A percentile compares a stretch with the other conserved stretches of the same genome.
Conservation (phyloP, 35 echinoderm and acorn worm genomes). For the Lytechinus pictus region DNA sequence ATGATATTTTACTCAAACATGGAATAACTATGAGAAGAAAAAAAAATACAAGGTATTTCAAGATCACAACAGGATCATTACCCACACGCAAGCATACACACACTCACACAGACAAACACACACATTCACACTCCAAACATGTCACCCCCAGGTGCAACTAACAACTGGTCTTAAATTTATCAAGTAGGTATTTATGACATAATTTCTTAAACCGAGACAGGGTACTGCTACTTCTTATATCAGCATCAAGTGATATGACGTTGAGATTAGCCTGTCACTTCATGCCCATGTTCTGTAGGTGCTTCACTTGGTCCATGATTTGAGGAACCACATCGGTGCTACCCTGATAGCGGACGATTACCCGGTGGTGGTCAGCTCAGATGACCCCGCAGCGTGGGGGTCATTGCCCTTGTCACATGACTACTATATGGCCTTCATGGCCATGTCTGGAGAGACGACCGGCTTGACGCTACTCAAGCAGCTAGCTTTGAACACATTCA, state of each 20-base stretch:
- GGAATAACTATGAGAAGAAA: too few relatives aligned
- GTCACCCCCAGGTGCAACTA: too few relatives aligned
- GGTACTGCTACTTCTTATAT: too few relatives aligned
- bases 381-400: constrained; percentile 74
- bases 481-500: constrained; percentile 77
- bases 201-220: too few relatives aligned
- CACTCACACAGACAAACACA: too few relatives aligned
- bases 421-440: constrained; percentile 76
- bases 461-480: constrained; percentile 76
- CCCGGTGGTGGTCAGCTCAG: constrained; percentile 82
- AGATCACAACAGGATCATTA: too few relatives aligned
- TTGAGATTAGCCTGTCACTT: not conserved
- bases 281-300: constrained; percentile 59
- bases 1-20: too few relatives aligned
- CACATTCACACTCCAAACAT: too few relatives aligned
- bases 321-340: constrained; percentile 76
- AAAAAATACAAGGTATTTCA: too few relatives aligned
- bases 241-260: not conserved
- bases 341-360: constrained; percentile 65
- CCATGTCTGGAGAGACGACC: constrained; percentile 50
- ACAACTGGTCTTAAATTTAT: too few relatives aligned
- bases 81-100: too few relatives aligned
- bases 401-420: constrained; percentile 73
- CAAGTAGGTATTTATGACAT: too few relatives aligned
- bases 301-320: constrained; percentile 66